These are phyloP conservation scores for Cyprinodon variegatus DNA, from an alignment of 2,113 vertebrate genomes.

Conservation along the genomic window DNA sequence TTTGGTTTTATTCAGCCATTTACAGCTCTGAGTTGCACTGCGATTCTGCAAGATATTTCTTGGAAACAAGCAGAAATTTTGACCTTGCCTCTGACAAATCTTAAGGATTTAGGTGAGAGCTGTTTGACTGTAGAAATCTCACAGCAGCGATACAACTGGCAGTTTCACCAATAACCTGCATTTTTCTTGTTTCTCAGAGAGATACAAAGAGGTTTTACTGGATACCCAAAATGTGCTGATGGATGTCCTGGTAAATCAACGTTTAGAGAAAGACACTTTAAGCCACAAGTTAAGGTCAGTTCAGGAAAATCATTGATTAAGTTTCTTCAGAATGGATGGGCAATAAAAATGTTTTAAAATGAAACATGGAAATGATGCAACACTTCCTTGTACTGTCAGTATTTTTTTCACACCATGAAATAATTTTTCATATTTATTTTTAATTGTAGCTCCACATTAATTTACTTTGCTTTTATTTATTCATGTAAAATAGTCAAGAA, in stretches of 20 bases:
- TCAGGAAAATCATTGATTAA: background rate
- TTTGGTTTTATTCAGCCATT: background rate
- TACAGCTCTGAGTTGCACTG: slow-evolving; percentile 38
- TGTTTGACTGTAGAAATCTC: background rate
- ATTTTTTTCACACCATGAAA: too few species aligned
- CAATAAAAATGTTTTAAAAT: background rate
- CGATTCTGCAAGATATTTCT: slow-evolving; percentile 70
- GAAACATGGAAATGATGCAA: too few species aligned
- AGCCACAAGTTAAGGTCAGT: slow-evolving; percentile 56
- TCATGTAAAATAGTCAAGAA: too few species aligned
- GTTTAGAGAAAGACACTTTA: slow-evolving; percentile 46
- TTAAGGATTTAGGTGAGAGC: slow-evolving; percentile 60
- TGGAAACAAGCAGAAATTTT: slow-evolving; percentile 78
- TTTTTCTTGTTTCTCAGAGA: slow-evolving; percentile 46
- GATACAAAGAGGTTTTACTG: slow-evolving; percentile 17
- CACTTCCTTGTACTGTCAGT: too few species aligned
- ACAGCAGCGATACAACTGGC: too few species aligned
- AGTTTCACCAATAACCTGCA: background rate
- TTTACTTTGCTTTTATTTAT: too few species aligned
- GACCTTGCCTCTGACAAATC: slow-evolving; percentile 69
- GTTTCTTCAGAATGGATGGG: slow-evolving; percentile 1
- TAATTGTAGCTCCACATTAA: too few species aligned
- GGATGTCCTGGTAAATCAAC: slow-evolving; percentile 50
- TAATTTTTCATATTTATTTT: too few species aligned
- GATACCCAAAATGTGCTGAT: slow-evolving; percentile 46